A percentile compares a stretch with the other conserved stretches of the same genome.
These are phyloP conservation scores for Zeugodacus cucurbitae DNA, from an alignment of 1,140 invertebrate genomes.

Conservation along the genomic window DNA sequence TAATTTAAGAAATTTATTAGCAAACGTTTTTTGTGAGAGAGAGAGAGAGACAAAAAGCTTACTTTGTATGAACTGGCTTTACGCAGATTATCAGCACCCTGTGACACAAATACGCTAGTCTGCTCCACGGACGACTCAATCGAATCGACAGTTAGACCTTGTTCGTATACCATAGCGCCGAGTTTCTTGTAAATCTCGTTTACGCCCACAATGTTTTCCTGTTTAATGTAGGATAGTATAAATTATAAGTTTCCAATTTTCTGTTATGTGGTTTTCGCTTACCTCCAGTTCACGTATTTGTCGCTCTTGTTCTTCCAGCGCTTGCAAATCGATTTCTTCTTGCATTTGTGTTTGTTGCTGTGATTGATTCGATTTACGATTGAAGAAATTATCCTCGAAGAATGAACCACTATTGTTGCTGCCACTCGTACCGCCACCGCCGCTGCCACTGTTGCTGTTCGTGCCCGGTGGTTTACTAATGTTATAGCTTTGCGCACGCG, in stretches of 20 bases:
- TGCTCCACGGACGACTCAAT: conserved; percentile 96
- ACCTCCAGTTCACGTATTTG: conserved; percentile 92
- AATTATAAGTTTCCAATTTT: not conserved
- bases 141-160: conserved; percentile 95
- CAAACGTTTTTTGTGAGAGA: conserved; percentile 43
- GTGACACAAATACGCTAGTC: conserved; percentile 86
- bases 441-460: conserved; percentile 41
- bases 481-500: conserved; percentile 58
- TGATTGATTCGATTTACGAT: conserved; percentile 67
- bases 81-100: conserved; percentile 82
- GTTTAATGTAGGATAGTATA: not conserved
- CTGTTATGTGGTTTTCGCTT: conserved; percentile 44
- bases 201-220: conserved; percentile 94
- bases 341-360: conserved; percentile 78
- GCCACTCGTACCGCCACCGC: conserved; percentile 43
- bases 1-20: conserved; percentile 50
- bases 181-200: conserved; percentile 99
- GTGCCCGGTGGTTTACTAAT: conserved; percentile 62
- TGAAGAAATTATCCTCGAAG: conserved; percentile 64
- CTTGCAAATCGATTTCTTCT: conserved; percentile 84
- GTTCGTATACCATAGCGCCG: conserved; percentile 95
- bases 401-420: conserved; percentile 57
- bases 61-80: conserved; percentile 86
- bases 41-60: not conserved
- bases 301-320: conserved; percentile 89